A percentile compares a stretch with the other conserved stretches of the same genome.
phyloP scores from a whole-genome alignment of 2,888 invertebrate species.

The Cantharis nigra region DNA sequence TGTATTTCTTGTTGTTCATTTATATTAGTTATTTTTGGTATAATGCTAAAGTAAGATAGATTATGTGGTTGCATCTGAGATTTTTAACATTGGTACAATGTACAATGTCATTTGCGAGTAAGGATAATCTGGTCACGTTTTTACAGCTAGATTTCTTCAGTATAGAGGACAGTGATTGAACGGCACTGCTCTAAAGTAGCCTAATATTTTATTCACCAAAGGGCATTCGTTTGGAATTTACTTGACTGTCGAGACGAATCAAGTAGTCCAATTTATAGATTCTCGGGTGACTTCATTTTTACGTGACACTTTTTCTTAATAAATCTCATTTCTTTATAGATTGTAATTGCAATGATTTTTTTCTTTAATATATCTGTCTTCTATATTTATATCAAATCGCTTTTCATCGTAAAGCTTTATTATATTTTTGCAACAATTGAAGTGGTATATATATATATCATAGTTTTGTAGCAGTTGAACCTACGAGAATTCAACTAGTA shows the following conservation, averaged over 20 bases:
- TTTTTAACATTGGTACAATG: slow-evolving; percentile 8
- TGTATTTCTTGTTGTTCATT: background rate
- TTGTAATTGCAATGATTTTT: slow-evolving; percentile 25
- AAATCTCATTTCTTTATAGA: slow-evolving; percentile 22
- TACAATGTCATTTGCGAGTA: slow-evolving; percentile 33
- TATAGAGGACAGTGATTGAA: slow-evolving; percentile 50
- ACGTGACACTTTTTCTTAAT: slow-evolving; percentile 31
- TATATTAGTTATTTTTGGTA: background rate
- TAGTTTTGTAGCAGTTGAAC: background rate
- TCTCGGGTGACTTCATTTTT: slow-evolving; percentile 34
- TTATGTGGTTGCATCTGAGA: background rate
- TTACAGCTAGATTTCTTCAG: slow-evolving; percentile 38
- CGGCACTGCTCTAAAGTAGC: slow-evolving; percentile 45
- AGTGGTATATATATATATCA: background rate
- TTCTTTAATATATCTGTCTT: background rate
- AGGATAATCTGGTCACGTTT: slow-evolving; percentile 41
- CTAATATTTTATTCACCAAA: slow-evolving; percentile 52
- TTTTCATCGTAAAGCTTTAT: background rate
- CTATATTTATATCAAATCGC: background rate
- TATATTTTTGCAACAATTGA: background rate
- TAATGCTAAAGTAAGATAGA: background rate
- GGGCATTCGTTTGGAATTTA: slow-evolving; percentile 49
- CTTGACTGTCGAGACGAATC: slow-evolving; percentile 43
- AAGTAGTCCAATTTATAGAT: slow-evolving; percentile 47
- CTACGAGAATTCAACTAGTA: background rate